These are phyloP conservation scores for Mesorhabditis belari DNA, from an alignment of 2,888 invertebrate species.

Conservation along the genomic window DNA sequence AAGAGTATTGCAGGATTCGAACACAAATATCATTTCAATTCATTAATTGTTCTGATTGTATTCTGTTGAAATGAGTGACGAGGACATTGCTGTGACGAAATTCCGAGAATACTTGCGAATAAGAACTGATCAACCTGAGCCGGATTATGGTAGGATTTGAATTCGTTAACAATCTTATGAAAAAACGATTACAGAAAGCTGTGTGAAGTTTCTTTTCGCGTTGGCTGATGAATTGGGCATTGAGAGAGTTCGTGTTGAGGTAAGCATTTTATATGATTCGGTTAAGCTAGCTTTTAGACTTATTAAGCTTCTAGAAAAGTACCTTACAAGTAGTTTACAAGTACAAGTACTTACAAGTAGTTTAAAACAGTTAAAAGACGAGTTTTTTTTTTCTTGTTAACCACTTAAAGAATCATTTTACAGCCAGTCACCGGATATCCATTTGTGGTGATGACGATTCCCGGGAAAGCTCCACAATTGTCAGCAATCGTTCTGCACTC, in stretches of 20 bases:
- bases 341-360: no score
- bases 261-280: no score
- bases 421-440: not conserved
- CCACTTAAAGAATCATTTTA: not conserved
- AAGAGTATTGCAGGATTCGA: no score
- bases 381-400: not conserved
- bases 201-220: not conserved
- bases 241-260: not conserved
- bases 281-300: no score
- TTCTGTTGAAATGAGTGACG: not conserved
- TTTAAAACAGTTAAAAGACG: no score
- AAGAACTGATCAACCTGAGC: not conserved
- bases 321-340: no score
- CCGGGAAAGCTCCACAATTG: not conserved
- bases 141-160: not conserved
- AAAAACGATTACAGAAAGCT: not conserved
- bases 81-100: not conserved
- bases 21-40: no score
- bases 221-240: not conserved
- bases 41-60: no score
- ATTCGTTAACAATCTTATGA: not conserved
- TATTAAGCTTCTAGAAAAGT: no score
- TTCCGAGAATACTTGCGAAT: not conserved
- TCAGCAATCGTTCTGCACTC: not conserved
- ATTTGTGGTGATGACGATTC: not conserved